Evolutionary conservation across 1,140 invertebrate species (phyloP).

Genomic region (Drosophila novamexicana): DNA sequence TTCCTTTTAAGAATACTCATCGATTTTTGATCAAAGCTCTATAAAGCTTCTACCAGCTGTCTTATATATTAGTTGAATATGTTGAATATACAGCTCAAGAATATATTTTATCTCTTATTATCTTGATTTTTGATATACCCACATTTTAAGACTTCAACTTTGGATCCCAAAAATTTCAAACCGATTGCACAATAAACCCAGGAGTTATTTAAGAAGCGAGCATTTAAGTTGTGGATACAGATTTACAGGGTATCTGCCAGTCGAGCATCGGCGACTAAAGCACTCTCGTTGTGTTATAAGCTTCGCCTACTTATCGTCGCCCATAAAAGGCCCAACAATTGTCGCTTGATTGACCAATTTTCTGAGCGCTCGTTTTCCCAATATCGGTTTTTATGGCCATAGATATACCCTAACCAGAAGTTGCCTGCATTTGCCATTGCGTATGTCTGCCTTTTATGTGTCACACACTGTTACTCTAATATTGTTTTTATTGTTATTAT

Average conservation of each 20-base stretch:
- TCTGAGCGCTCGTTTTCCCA: conserved; percentile 52
- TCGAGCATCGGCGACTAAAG: too few relatives aligned
- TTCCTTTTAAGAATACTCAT: too few relatives aligned
- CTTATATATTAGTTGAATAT: too few relatives aligned
- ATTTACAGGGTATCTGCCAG: neutral
- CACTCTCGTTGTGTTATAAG: conserved; percentile 16
- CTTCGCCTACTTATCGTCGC: conserved; percentile 12
- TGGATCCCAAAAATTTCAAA: too few relatives aligned
- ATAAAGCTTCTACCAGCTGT: too few relatives aligned
- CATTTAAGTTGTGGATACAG: too few relatives aligned
- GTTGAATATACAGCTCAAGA: too few relatives aligned
- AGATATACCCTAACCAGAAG: neutral
- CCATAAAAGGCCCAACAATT: conserved; percentile 74
- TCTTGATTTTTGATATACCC: too few relatives aligned
- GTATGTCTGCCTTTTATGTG: conserved; percentile 11
- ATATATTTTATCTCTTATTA: too few relatives aligned
- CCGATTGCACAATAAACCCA: too few relatives aligned
- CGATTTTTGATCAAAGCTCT: neutral
- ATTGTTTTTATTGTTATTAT: conserved; percentile 10
- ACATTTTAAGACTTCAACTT: too few relatives aligned
- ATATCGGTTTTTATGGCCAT: conserved; percentile 59
- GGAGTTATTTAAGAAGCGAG: too few relatives aligned
- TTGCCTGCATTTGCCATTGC: neutral
- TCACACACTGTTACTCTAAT: conserved; percentile 22
- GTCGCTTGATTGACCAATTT: conserved; percentile 81